These are phyloP conservation scores for Argyresthia goedartella DNA, from an alignment of 2,888 invertebrate genomes.

Conservation along the genomic window DNA sequence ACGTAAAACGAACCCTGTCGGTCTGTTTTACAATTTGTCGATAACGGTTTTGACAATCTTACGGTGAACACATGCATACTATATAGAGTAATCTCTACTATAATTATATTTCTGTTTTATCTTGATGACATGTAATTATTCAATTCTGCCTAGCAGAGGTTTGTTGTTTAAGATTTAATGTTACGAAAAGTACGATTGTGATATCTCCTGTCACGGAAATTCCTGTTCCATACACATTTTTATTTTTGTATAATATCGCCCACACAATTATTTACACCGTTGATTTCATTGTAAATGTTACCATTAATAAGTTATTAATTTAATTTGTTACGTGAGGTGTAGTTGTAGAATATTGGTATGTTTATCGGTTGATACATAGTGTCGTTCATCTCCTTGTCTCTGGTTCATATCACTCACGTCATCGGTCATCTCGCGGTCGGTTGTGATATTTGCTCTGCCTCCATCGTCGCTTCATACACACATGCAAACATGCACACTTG, in stretches of 20 bases:
- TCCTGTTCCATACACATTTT: conserved; percentile 60
- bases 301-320: conserved; percentile 61
- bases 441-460: conserved; percentile 9
- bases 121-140: conserved; percentile 18
- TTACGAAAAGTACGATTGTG: conserved; percentile 41
- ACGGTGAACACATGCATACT: too few relatives aligned
- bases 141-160: conserved; percentile 12
- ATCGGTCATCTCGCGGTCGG: conserved; percentile 3
- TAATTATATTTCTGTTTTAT: conserved; percentile 31
- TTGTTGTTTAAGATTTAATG: conserved; percentile 32
- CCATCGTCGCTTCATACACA: neutral
- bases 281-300: conserved; percentile 65
- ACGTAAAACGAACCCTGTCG: too few relatives aligned
- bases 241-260: conserved; percentile 58
- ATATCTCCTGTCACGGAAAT: conserved; percentile 61
- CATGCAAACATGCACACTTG: too few relatives aligned
- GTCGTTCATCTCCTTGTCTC: conserved; percentile 4
- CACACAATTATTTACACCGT: conserved; percentile 43
- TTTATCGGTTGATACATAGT: neutral
- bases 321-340: conserved; percentile 6
- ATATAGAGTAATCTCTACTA: conserved; percentile 14
- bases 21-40: too few relatives aligned
- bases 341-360: neutral
- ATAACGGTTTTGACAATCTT: too few relatives aligned
- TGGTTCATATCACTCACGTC: conserved; percentile 7